Conservation (phyloP, 1,140 invertebrate genomes). For the Augochlora pura region DNA sequence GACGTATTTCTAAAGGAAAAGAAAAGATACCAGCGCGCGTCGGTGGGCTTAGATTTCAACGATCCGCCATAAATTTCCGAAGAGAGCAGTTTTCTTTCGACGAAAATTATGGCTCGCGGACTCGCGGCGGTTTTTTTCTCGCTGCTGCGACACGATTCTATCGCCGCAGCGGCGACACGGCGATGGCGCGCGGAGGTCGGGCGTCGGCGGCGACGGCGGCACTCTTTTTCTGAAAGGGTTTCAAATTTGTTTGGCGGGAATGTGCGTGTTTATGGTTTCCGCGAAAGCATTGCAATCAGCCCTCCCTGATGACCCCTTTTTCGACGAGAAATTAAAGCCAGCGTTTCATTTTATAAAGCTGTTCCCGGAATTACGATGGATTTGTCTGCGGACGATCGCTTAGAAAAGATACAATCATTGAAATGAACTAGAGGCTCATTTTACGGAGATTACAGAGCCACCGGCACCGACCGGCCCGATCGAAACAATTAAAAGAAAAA, state of each 20-base stretch:
- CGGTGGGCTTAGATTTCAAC: conserved; percentile 68
- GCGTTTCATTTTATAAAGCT: conserved; percentile 43
- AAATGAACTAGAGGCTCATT: background rate
- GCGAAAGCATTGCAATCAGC: conserved; percentile 60
- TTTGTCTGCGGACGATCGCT: background rate
- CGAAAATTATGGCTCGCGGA: too few species aligned
- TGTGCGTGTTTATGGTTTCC: conserved; percentile 65
- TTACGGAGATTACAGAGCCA: background rate
- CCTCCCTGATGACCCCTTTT: conserved; percentile 53
- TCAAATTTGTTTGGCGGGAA: conserved; percentile 16
- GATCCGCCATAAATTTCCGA: conserved; percentile 68
- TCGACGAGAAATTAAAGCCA: conserved; percentile 44
- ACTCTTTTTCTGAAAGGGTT: conserved; percentile 2
- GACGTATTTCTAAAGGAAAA: too few species aligned
- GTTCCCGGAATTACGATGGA: conserved; percentile 49
- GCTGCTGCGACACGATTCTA: background rate
- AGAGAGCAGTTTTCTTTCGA: background rate
- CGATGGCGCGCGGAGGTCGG: too few species aligned
- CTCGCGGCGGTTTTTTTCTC: background rate
- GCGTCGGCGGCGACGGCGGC: background rate
- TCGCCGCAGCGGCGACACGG: background rate
- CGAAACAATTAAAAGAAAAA: background rate
- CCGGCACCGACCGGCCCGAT: background rate
- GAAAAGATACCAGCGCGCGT: background rate
- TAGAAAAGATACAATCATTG: background rate